These are phyloP conservation scores for Zapus hudsonius DNA, from an alignment of 2,113 vertebrate genomes.

Conservation along the genomic window DNA sequence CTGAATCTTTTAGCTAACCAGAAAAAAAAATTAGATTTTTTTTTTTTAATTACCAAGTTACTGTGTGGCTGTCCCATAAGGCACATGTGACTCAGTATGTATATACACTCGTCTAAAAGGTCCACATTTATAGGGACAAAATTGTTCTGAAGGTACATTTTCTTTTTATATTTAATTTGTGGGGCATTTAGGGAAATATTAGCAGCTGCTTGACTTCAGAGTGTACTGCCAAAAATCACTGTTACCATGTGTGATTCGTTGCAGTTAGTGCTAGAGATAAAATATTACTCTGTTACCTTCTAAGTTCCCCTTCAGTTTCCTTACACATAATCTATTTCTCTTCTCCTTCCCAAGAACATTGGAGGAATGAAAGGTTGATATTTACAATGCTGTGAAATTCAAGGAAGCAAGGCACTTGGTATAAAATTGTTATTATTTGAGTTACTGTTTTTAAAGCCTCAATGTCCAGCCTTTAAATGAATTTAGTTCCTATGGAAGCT, in stretches of 20 bases:
- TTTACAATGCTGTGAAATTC: constrained; percentile 16
- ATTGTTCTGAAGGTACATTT: not conserved
- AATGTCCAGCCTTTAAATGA: constrained; percentile 52
- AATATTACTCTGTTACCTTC: constrained; percentile 8
- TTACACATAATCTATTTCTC: constrained; percentile 36
- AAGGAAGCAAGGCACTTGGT: not conserved
- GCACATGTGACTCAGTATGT: not conserved
- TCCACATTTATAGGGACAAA: not conserved
- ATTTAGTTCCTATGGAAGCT: constrained; percentile 71
- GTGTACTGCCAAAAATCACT: constrained; percentile 21
- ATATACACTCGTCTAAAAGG: not conserved
- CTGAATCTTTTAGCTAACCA: constrained; percentile 73
- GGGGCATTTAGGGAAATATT: constrained; percentile 9
- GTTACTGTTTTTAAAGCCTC: constrained; percentile 8
- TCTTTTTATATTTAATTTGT: constrained; percentile 14
- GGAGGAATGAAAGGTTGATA: constrained; percentile 30
- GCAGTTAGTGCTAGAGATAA: constrained; percentile 13
- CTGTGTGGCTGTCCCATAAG: not conserved
- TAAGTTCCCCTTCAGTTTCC: not conserved
- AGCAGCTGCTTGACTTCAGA: constrained; percentile 30
- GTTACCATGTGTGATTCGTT: not conserved
- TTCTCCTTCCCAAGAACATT: constrained; percentile 6
- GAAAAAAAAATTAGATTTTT: constrained; percentile 40
- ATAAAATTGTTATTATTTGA: constrained; percentile 35
- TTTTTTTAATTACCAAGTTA: not conserved